These are phyloP conservation scores for Cichladusa arquata DNA, from an alignment of 2,113 vertebrate genomes.

Conservation along the genomic window DNA sequence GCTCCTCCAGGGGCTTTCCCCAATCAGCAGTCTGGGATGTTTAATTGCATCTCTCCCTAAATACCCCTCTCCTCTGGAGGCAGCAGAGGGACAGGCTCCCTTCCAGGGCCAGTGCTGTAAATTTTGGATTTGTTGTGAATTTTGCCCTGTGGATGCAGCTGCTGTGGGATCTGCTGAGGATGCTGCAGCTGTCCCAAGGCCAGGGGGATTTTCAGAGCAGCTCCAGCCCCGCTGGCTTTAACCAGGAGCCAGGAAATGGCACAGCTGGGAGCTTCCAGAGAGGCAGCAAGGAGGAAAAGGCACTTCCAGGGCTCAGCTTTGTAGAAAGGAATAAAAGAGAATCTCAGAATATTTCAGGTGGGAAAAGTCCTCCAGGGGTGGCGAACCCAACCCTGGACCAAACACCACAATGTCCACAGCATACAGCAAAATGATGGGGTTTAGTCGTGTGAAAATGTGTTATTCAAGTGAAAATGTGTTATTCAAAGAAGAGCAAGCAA, in stretches of 20 bases:
- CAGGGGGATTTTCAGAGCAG: not conserved
- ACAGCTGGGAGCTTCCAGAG: accelerated
- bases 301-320: accelerated
- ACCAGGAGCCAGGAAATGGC: accelerated
- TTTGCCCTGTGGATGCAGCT: not conserved
- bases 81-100: accelerated
- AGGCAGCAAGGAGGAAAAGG: accelerated
- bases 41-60: not conserved
- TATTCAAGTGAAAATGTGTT: not conserved
- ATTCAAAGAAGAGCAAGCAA: not conserved
- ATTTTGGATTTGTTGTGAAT: no score
- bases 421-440: accelerated
- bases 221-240: not conserved
- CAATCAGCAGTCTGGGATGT: accelerated
- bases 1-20: not conserved
- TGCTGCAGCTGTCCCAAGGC: not conserved
- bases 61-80: accelerated
- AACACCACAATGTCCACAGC: not conserved
- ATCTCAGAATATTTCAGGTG: accelerated
- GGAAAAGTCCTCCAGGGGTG: not conserved
- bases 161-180: not conserved
- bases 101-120: no score
- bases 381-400: not conserved
- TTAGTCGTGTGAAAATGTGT: not conserved
- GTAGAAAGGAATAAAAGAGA: not conserved